Evolutionary conservation across 1,140 invertebrate species (phyloP).

Genomic region (Trypoxylus dichotomus): DNA sequence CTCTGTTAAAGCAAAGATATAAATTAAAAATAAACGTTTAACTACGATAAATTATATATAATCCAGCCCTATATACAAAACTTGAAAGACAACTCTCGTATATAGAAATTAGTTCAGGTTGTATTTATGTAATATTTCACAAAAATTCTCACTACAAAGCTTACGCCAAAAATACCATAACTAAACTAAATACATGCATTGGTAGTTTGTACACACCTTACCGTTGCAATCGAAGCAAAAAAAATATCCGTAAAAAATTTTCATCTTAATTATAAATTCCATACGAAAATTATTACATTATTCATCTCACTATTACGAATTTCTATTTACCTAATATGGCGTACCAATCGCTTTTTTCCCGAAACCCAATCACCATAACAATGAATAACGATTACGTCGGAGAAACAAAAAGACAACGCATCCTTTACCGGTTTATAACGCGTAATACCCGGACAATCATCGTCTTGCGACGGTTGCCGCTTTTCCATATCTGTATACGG

Average conservation of each 20-base stretch:
- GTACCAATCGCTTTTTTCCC: conserved; percentile 4
- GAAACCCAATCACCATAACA: conserved; percentile 7
- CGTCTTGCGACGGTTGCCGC: not conserved
- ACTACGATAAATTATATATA: too few species aligned
- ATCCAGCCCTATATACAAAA: too few species aligned
- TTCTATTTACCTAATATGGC: not conserved
- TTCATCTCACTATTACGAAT: not conserved
- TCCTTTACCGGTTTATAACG: not conserved
- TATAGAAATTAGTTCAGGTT: too few species aligned
- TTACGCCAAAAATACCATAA: too few species aligned
- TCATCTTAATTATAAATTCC: not conserved
- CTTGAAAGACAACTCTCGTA: too few species aligned
- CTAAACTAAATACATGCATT: too few species aligned
- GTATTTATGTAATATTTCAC: too few species aligned
- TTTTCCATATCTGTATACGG: not conserved
- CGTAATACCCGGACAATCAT: not conserved
- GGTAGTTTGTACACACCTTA: too few species aligned
- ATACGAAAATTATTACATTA: not conserved
- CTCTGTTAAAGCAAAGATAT: too few species aligned
- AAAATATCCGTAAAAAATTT: not conserved
- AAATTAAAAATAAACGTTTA: too few species aligned
- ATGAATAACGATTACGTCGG: not conserved
- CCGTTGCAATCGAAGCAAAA: not conserved
- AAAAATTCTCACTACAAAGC: too few species aligned
- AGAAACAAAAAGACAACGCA: not conserved